Percentiles rank a stretch among this genome's conserved stretches.
Conservation (phyloP, 2,113 vertebrate species). For the Phalacrocorax aristotelis region DNA sequence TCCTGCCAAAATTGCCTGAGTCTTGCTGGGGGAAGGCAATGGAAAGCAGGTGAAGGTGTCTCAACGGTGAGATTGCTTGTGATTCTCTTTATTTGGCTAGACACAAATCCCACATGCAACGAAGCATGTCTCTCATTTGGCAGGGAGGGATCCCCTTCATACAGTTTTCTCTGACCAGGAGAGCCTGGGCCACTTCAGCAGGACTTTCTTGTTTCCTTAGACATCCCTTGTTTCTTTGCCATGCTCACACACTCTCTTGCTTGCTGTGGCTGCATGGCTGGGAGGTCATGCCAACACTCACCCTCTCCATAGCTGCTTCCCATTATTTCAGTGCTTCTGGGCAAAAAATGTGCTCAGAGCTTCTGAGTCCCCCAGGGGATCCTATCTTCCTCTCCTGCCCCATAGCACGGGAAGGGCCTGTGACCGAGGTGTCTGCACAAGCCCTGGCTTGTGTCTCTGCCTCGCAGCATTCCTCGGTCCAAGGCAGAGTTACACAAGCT, state of each 20-base stretch:
- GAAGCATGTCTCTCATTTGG: not conserved
- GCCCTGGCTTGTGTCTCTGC: not conserved
- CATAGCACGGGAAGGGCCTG: fast-evolving
- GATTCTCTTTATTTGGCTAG: fast-evolving
- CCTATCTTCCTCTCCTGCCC: not conserved
- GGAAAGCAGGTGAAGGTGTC: not conserved
- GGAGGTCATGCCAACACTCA: fast-evolving
- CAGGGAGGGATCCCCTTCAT: not conserved
- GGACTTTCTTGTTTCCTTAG: not conserved
- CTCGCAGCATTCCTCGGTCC: fast-evolving
- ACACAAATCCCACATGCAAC: fast-evolving
- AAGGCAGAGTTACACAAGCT: not conserved
- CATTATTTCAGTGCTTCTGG: not conserved
- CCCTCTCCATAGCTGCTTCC: not conserved
- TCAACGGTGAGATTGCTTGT: not conserved
- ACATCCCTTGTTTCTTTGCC: not conserved
- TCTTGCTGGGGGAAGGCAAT: not conserved
- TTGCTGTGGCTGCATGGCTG: not conserved
- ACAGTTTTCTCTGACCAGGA: not conserved
- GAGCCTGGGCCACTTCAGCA: not conserved
- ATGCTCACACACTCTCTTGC: fast-evolving
- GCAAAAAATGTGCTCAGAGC: not conserved
- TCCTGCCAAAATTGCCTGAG: not conserved
- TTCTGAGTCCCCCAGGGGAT: not conserved
- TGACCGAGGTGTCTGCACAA: not conserved